Percentiles rank a stretch among this genome's conserved stretches.
phyloP scores from a whole-genome alignment of 2,888 invertebrate genomes.

The Labia minor region DNA sequence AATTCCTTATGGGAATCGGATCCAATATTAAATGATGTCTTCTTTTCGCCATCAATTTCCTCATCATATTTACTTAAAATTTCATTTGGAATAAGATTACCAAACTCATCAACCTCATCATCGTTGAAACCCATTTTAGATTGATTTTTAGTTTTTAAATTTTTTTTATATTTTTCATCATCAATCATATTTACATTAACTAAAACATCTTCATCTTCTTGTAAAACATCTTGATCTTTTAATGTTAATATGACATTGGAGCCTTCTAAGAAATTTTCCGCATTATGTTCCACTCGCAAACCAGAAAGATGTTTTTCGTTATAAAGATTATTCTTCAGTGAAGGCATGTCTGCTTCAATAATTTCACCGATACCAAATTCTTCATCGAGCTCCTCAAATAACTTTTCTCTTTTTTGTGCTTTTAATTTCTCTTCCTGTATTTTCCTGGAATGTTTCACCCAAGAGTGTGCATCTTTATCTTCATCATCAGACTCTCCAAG shows the following conservation, averaged over 20 bases:
- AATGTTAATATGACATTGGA: slow-evolving; percentile 80
- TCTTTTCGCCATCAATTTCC: slow-evolving; percentile 67
- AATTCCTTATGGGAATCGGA: slow-evolving; percentile 29
- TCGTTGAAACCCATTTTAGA: slow-evolving; percentile 62
- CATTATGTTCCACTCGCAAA: slow-evolving; percentile 74
- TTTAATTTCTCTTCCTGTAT: slow-evolving; percentile 67
- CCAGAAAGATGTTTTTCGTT: slow-evolving; percentile 62
- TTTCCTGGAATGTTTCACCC: slow-evolving; percentile 74
- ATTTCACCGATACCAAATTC: slow-evolving; percentile 83
- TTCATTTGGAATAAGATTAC: slow-evolving; percentile 44
- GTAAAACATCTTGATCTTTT: slow-evolving; percentile 78
- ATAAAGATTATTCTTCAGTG: slow-evolving; percentile 51
- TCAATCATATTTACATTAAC: slow-evolving; percentile 85
- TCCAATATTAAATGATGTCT: slow-evolving; percentile 58
- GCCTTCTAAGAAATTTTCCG: slow-evolving; percentile 61
- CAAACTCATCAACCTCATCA: slow-evolving; percentile 44
- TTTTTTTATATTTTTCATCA: slow-evolving; percentile 74
- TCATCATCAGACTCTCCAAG: slow-evolving; percentile 66
- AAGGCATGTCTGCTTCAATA: slow-evolving; percentile 63
- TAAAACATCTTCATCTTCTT: slow-evolving; percentile 70
- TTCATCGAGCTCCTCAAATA: slow-evolving; percentile 88
- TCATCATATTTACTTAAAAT: slow-evolving; percentile 90
- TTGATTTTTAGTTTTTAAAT: slow-evolving; percentile 72
- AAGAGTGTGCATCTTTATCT: slow-evolving; percentile 56
- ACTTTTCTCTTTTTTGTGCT: slow-evolving; percentile 76